phyloP scores from a whole-genome alignment of 1,140 invertebrate genomes.

The Brachionus calyciflorus region DNA sequence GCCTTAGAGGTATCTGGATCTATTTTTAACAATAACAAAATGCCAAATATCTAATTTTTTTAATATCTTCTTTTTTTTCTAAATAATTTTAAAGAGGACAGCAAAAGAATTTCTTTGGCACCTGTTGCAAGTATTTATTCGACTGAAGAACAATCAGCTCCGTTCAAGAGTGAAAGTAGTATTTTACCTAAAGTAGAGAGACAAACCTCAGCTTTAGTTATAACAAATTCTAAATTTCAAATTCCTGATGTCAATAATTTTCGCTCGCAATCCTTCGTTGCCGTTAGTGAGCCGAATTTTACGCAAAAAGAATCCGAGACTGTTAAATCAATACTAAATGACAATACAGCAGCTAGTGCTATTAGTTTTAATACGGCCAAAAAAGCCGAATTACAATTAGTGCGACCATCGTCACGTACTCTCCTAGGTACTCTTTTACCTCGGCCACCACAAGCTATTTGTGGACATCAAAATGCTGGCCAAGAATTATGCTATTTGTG shows the following conservation, averaged over 20 bases:
- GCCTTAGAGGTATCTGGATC: conserved; percentile 13
- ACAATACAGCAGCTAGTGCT: neutral
- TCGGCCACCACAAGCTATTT: conserved; percentile 27
- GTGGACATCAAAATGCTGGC: conserved; percentile 56
- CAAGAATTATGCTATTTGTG: conserved; percentile 61
- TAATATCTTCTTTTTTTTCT: no score
- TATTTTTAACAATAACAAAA: neutral
- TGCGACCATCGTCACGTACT: conserved; percentile 14
- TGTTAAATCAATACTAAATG: neutral
- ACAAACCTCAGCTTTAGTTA: neutral
- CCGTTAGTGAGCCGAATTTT: conserved; percentile 7
- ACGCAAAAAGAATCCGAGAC: neutral
- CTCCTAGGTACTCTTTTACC: conserved; percentile 13
- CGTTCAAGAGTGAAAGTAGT: neutral
- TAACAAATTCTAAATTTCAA: conserved; percentile 28
- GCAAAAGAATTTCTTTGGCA: neutral
- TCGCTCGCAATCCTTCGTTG: neutral
- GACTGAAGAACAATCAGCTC: neutral
- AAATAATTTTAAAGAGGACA: conserved; percentile 1
- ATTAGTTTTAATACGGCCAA: neutral
- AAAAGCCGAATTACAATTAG: neutral
- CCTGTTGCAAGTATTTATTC: conserved; percentile 15
- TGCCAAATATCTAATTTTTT: neutral
- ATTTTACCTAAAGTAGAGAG: neutral
- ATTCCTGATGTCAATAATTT: conserved; percentile 19